Conservation (phyloP, 2,888 invertebrate genomes). For the Antitype chi region DNA sequence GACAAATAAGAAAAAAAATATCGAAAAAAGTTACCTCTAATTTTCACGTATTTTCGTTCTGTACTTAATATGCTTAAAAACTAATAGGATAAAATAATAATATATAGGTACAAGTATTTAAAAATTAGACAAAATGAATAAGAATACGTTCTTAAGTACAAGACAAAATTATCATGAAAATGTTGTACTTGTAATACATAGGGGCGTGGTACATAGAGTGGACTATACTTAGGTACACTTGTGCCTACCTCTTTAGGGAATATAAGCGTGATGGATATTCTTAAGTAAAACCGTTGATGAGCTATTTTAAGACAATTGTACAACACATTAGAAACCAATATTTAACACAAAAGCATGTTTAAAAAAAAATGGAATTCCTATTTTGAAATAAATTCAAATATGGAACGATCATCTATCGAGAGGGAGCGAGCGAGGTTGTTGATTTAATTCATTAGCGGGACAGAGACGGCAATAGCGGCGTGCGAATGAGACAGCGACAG, state of each 20-base stretch:
- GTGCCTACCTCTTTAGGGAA: background rate
- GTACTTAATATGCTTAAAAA: too few species aligned
- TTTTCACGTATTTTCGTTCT: too few species aligned
- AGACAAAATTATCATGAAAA: background rate
- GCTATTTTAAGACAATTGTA: background rate
- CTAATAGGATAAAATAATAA: too few species aligned
- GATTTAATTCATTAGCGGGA: slow-evolving; percentile 90
- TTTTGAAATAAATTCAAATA: slow-evolving; percentile 85
- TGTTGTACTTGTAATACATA: background rate
- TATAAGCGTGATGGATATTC: background rate
- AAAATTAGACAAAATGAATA: too few species aligned
- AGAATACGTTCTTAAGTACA: background rate
- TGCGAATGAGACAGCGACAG: slow-evolving; percentile 67
- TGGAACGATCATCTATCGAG: slow-evolving; percentile 84
- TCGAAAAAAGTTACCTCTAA: too few species aligned
- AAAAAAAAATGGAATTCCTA: slow-evolving; percentile 77
- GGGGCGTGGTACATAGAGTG: too few species aligned
- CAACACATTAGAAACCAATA: background rate
- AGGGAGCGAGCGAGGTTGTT: slow-evolving; percentile 89
- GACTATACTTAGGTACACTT: too few species aligned
- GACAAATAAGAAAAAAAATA: too few species aligned
- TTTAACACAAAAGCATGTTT: slow-evolving; percentile 22
- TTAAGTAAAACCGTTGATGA: too few species aligned
- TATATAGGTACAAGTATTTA: too few species aligned
- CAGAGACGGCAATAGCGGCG: slow-evolving; percentile 77